Conservation (phyloP, 92 coral and sea anemone species). For the Parazoanthus darwini region DNA sequence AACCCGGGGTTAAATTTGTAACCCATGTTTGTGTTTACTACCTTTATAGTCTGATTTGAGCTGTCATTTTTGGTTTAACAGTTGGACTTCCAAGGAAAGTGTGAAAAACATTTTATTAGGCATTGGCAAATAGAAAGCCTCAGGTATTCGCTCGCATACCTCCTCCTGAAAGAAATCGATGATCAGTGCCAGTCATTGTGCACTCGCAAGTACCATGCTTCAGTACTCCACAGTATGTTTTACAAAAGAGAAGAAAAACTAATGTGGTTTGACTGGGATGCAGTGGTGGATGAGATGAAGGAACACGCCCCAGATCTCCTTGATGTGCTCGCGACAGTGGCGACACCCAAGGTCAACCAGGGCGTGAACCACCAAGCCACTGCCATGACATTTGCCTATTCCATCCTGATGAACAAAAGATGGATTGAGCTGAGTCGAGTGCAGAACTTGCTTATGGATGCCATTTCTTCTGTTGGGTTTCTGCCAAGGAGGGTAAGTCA, state of each 20-base stretch:
- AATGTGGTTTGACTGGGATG: background rate
- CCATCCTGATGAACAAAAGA: background rate
- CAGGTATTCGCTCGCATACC: background rate
- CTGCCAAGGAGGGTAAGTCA: background rate
- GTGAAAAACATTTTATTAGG: too few relatives aligned
- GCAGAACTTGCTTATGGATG: conserved; percentile 9
- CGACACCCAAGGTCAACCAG: background rate
- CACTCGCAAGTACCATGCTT: background rate
- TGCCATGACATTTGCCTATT: conserved; percentile 2
- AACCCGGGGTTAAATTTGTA: too few relatives aligned
- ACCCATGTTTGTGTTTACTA: too few relatives aligned
- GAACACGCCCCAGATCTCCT: conserved; percentile 11
- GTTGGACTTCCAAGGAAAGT: too few relatives aligned
- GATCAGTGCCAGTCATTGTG: background rate
- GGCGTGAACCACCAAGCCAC: background rate
- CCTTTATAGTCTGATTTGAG: too few relatives aligned
- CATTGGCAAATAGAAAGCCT: conserved; percentile 15
- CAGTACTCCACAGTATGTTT: background rate
- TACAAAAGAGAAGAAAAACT: background rate
- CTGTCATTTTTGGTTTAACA: too few relatives aligned
- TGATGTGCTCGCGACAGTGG: background rate
- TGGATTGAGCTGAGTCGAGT: conserved; percentile 3
- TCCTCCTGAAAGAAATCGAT: background rate
- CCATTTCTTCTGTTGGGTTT: background rate
- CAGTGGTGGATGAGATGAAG: conserved; percentile 1